A percentile compares a stretch with the other conserved stretches of the same genome.
phyloP scores from a whole-genome alignment of 2,797 vertebrate genomes.

The Acropternis orthonyx region DNA sequence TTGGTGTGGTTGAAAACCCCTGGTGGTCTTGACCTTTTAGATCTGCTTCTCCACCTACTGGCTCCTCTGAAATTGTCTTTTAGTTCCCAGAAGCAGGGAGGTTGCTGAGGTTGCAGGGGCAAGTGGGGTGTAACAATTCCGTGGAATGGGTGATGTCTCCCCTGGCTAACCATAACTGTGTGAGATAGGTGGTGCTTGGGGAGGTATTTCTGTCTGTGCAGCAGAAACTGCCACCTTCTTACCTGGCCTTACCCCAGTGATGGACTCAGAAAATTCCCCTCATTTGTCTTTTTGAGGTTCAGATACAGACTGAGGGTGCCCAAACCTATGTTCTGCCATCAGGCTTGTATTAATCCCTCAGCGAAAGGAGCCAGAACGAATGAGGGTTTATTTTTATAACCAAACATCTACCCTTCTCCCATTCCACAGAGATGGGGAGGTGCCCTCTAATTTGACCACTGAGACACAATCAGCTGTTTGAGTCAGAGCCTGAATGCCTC shows the following conservation, averaged over 20 bases:
- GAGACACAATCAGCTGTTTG: neutral
- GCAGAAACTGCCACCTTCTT: neutral
- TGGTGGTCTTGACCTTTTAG: neutral
- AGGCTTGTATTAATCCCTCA: neutral
- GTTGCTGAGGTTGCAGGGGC: neutral
- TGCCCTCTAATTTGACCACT: neutral
- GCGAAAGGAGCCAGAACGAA: neutral
- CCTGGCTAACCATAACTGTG: neutral
- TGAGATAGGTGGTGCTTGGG: neutral
- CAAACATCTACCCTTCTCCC: neutral
- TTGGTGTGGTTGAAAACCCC: rapidly evolving
- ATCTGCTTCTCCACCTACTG: constrained; percentile 39
- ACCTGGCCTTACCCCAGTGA: neutral
- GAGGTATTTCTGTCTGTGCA: neutral
- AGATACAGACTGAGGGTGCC: neutral
- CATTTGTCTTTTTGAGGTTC: neutral
- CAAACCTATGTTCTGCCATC: neutral
- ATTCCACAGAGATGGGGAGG: rapidly evolving
- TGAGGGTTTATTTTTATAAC: neutral
- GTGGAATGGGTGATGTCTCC: neutral
- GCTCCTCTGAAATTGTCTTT: neutral
- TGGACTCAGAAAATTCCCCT: neutral
- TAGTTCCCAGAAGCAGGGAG: neutral
- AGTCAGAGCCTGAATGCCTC: neutral
- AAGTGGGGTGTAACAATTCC: neutral